Percentiles rank a stretch among this genome's conserved stretches.
phyloP scores from a whole-genome alignment of 1,140 invertebrate species.

The Planococcus citri region DNA sequence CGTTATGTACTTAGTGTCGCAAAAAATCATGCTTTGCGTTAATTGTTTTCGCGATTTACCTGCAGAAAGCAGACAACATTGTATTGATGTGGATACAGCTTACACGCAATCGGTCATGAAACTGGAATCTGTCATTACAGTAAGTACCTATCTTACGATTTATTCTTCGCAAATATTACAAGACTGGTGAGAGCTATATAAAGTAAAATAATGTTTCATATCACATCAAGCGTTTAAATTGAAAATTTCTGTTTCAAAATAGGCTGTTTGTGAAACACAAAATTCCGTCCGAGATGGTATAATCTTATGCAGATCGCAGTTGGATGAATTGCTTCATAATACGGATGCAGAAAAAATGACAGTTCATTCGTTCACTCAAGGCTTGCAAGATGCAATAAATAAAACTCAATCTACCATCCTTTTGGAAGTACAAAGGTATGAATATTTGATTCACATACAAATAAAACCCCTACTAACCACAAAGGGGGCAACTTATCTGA shows the following conservation, averaged over 20 bases:
- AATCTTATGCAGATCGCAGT: constrained; percentile 46
- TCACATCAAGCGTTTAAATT: too few relatives aligned
- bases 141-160: constrained; percentile 30
- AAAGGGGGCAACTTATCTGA: too few relatives aligned
- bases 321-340: constrained; percentile 50
- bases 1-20: constrained; percentile 55
- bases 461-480: too few relatives aligned
- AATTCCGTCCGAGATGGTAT: constrained; percentile 49
- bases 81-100: constrained; percentile 58
- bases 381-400: constrained; percentile 48
- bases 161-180: background rate
- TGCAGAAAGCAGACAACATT: constrained; percentile 47
- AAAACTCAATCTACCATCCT: constrained; percentile 50
- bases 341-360: constrained; percentile 52
- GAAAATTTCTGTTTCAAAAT: too few relatives aligned
- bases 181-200: background rate
- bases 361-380: constrained; percentile 51
- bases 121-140: constrained; percentile 44
- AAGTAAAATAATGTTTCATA: background rate
- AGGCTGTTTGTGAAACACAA: constrained; percentile 46
- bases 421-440: constrained; percentile 46
- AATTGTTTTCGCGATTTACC: constrained; percentile 55
- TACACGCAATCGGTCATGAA: constrained; percentile 52
- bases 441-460: background rate
- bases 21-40: constrained; percentile 53